Percentiles rank a stretch among this genome's conserved stretches.
Conservation (phyloP, 2,113 vertebrate genomes). For the Orcinus orca region DNA sequence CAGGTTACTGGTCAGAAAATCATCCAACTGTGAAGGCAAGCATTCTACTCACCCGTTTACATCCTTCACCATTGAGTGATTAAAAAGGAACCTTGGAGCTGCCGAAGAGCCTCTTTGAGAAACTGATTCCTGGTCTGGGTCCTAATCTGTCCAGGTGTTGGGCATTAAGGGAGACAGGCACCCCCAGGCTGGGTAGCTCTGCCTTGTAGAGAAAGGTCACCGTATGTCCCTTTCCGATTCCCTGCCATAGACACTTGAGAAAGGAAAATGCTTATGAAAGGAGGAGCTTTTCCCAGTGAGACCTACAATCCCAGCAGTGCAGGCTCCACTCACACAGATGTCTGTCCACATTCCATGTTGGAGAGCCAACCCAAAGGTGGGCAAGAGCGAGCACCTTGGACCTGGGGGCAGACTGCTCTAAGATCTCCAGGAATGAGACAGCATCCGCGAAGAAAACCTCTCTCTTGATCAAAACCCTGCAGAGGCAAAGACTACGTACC, state of each 20-base stretch:
- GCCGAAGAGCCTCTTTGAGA: rapidly evolving
- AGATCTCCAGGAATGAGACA: rapidly evolving
- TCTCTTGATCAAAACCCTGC: not conserved
- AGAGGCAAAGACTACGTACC: not conserved
- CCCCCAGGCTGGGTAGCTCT: not conserved
- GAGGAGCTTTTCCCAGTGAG: no score
- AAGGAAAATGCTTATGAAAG: not conserved
- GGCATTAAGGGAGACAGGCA: rapidly evolving
- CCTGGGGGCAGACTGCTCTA: rapidly evolving
- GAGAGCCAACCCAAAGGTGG: not conserved
- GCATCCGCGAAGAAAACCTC: rapidly evolving
- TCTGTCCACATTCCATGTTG: rapidly evolving
- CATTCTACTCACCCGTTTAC: rapidly evolving
- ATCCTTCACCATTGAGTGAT: rapidly evolving
- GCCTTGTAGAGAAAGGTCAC: not conserved
- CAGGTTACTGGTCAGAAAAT: not conserved
- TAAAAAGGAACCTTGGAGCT: rapidly evolving
- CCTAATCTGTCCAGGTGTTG: rapidly evolving
- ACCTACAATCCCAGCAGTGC: rapidly evolving
- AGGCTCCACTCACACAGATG: rapidly evolving
- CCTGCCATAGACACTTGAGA: no score
- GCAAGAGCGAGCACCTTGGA: rapidly evolving
- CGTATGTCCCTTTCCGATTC: rapidly evolving
- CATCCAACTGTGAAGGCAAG: rapidly evolving
- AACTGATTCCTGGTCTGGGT: rapidly evolving